Percentiles rank a stretch among this genome's conserved stretches.
phyloP scores from a whole-genome alignment of 1,140 invertebrate genomes.

The Drosophila tristis region DNA sequence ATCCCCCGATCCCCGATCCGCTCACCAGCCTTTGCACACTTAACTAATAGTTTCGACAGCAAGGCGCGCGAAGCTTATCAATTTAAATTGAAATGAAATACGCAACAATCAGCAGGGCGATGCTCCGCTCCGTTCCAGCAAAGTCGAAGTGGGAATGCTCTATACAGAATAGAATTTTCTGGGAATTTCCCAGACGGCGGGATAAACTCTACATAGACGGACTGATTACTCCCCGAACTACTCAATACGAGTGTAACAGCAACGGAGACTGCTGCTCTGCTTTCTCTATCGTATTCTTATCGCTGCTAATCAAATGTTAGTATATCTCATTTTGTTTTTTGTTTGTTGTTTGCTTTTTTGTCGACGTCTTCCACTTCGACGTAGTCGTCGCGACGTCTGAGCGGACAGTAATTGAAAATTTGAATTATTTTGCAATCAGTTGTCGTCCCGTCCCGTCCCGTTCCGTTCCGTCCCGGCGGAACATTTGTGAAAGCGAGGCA shows the following conservation, averaged over 20 bases:
- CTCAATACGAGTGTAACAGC: too few relatives aligned
- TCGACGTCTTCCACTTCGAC: slow-evolving; percentile 32
- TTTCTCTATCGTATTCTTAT: slow-evolving; percentile 14
- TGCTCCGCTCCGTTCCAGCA: neutral
- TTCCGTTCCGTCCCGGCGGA: neutral
- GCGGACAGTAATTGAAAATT: slow-evolving; percentile 69
- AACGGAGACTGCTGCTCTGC: neutral
- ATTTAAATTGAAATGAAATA: slow-evolving; percentile 76
- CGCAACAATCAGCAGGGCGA: slow-evolving; percentile 44
- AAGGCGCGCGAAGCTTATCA: slow-evolving; percentile 66
- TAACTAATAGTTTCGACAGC: slow-evolving; percentile 70
- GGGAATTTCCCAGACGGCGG: neutral
- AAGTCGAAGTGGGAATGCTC: slow-evolving; percentile 42
- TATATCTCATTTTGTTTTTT: slow-evolving; percentile 46
- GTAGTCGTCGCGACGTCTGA: slow-evolving; percentile 70
- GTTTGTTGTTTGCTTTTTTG: slow-evolving; percentile 2
- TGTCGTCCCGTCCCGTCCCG: slow-evolving; percentile 21
- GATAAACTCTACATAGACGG: neutral
- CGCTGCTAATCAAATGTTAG: slow-evolving; percentile 61
- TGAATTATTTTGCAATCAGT: slow-evolving; percentile 80
- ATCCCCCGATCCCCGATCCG: slow-evolving; percentile 6
- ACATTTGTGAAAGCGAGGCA: slow-evolving; percentile 25
- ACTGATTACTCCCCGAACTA: too few relatives aligned
- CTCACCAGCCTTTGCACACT: slow-evolving; percentile 64
- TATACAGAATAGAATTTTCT: neutral